A percentile compares a stretch with the other conserved stretches of the same genome.
Evolutionary conservation across 2,888 invertebrate genomes (phyloP).

Genomic region (Allygus modestus): DNA sequence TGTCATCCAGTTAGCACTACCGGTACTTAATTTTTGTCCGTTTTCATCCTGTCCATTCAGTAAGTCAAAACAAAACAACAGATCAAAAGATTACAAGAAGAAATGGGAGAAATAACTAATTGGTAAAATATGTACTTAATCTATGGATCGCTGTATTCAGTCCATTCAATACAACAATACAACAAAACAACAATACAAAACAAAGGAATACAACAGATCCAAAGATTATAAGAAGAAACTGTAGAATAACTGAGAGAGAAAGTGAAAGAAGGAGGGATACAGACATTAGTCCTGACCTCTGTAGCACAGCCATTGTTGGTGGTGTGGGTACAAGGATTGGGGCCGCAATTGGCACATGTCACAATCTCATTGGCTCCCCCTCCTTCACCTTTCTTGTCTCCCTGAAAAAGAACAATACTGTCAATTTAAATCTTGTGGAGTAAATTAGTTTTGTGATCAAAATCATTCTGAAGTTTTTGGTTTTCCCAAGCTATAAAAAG

Average conservation of each 20-base stretch:
- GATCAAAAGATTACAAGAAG: too few species aligned
- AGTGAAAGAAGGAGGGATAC: constrained; percentile 19
- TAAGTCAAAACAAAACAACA: too few species aligned
- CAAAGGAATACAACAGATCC: too few species aligned
- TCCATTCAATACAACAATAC: too few species aligned
- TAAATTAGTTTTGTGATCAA: too few species aligned
- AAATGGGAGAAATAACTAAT: too few species aligned
- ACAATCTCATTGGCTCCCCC: constrained; percentile 89
- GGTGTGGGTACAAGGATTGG: constrained; percentile 91
- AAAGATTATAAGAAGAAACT: neutral
- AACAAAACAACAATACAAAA: too few species aligned
- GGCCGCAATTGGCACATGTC: constrained; percentile 89
- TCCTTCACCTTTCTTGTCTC: constrained; percentile 90
- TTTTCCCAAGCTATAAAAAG: neutral
- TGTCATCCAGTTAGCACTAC: too few species aligned
- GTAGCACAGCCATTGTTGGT: constrained; percentile 92
- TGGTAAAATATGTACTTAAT: too few species aligned
- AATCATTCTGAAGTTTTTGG: neutral
- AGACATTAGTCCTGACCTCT: constrained; percentile 78
- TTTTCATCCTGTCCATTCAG: too few species aligned
- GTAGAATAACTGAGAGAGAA: neutral
- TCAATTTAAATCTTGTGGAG: neutral
- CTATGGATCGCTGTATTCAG: too few species aligned
- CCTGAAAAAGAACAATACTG: constrained; percentile 77
- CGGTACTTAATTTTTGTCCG: too few species aligned